A percentile compares a stretch with the other conserved stretches of the same genome.
phyloP scores from a whole-genome alignment of 2,797 vertebrate species.

The Natrix natrix region DNA sequence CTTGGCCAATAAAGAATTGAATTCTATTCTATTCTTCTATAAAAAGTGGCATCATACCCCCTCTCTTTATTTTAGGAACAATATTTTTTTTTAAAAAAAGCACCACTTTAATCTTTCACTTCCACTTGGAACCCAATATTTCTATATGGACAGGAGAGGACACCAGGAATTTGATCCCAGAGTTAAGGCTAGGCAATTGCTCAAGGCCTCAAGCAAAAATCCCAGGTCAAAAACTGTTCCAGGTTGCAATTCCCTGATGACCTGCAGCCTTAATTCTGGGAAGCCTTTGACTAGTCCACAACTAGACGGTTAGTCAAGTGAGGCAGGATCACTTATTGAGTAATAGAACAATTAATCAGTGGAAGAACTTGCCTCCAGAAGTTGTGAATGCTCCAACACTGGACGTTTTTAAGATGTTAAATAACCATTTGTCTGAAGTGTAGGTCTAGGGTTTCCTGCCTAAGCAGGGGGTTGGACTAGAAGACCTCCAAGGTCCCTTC shows the following conservation, averaged over 20 bases:
- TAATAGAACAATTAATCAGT: background rate
- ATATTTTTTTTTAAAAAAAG: background rate
- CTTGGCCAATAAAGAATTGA: too few relatives aligned
- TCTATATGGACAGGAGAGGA: background rate
- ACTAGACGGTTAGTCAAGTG: background rate
- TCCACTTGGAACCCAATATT: background rate
- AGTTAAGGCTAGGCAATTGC: background rate
- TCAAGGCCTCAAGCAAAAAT: background rate
- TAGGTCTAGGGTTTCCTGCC: too few relatives aligned
- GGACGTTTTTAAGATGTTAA: too few relatives aligned
- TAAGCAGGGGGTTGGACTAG: too few relatives aligned
- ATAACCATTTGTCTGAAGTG: too few relatives aligned
- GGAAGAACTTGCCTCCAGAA: too few relatives aligned
- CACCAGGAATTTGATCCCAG: background rate
- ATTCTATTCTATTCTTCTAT: too few relatives aligned
- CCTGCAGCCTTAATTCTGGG: background rate
- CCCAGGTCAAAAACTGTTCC: background rate
- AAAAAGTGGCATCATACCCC: background rate
- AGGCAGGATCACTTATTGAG: background rate
- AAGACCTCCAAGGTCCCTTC: too few relatives aligned
- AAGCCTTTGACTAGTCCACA: background rate
- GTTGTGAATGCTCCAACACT: too few relatives aligned
- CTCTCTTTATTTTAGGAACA: background rate
- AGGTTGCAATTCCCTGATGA: background rate
- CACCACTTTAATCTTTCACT: background rate